Evolutionary conservation across 2,113 vertebrate species (phyloP).

Genomic region (Pyxicephalus adspersus): DNA sequence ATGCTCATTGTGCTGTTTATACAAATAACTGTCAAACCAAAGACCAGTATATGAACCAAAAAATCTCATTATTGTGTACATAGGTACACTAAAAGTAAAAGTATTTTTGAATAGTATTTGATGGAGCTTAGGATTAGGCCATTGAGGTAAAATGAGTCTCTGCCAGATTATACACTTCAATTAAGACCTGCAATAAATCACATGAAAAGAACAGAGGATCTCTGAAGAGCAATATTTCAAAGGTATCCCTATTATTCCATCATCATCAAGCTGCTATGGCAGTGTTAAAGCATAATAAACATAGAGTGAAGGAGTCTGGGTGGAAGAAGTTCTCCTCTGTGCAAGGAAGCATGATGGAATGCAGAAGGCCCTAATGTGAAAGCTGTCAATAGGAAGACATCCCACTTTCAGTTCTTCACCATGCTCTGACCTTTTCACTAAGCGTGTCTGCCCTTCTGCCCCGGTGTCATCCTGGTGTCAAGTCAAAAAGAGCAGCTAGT

Average conservation of each 20-base stretch:
- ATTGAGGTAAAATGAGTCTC: not conserved
- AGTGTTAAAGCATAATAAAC: constrained; percentile 49
- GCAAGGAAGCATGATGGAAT: constrained; percentile 51
- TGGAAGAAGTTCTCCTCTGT: constrained; percentile 32
- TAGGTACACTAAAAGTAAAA: too few species aligned
- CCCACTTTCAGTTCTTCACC: constrained; percentile 43
- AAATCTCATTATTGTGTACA: too few species aligned
- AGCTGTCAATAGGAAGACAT: constrained; percentile 43
- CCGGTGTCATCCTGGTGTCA: constrained; percentile 17
- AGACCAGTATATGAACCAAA: too few species aligned
- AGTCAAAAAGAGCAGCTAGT: constrained; percentile 13
- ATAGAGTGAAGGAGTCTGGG: not conserved
- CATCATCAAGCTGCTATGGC: constrained; percentile 47
- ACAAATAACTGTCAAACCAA: too few species aligned
- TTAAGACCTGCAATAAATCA: constrained; percentile 35
- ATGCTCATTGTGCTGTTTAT: too few species aligned
- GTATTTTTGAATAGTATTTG: too few species aligned
- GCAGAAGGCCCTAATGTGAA: constrained; percentile 36
- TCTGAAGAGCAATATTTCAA: constrained; percentile 33
- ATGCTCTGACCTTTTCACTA: constrained; percentile 45
- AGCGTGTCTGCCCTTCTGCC: constrained; percentile 44
- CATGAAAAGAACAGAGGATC: constrained; percentile 9
- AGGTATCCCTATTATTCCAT: constrained; percentile 53
- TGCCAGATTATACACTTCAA: constrained; percentile 6
- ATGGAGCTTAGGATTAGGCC: not conserved